Evolutionary conservation across 1,140 invertebrate species (phyloP), one percentile per base, ranked within the genome.

Genomic region (Antheraea mylitta): DNA sequence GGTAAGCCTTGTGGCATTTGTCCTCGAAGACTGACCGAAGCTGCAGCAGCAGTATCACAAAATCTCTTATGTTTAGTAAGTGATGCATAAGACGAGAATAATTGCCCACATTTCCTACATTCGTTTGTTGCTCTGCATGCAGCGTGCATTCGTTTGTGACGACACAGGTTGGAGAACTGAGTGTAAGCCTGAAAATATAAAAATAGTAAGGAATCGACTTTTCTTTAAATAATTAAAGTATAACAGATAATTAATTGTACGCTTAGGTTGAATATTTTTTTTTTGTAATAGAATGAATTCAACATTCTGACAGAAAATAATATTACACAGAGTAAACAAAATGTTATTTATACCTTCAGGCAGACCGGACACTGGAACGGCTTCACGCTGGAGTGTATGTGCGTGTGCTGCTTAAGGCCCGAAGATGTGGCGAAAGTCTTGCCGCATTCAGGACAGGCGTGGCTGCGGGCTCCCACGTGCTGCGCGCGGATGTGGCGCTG

Each of bases 81-180:
- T 42, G 96, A 98, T 1, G 97, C 97, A 11, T 96, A 95, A 0
- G 98, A 98, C 45, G 95, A 96, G 92, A 99, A 99, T 18, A 96
- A 96, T 83, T 99, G 97, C 9, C 96, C 95, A 87, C 98, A 99
- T 94, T 98, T 98, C 76, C 94, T 94, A 92, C 98, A 99, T 92
- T 98, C 97, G 74, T 97, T 97, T 86, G 97, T 95, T 91, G 96
- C 96, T 77, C 97, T 95, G 84, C 97, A 98, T 81, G 97, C 96
- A 16, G 96, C 96, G 92, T 99, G 99, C 98, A 99, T 99, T 72
- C 99, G 97, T 86, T 99, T 99, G 93, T 99, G 99, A 18, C 99
- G 96, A 86, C 99, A 99, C 76, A 99, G 94, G 90, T 99, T 99
- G 13, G 99, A 99, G 90, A 99, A 99, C 93, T 99, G 99, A 0